Percentiles rank a stretch among this genome's conserved stretches.
Evolutionary conservation across 2,113 vertebrate species (phyloP).

Genomic region (Rhea pennata): DNA sequence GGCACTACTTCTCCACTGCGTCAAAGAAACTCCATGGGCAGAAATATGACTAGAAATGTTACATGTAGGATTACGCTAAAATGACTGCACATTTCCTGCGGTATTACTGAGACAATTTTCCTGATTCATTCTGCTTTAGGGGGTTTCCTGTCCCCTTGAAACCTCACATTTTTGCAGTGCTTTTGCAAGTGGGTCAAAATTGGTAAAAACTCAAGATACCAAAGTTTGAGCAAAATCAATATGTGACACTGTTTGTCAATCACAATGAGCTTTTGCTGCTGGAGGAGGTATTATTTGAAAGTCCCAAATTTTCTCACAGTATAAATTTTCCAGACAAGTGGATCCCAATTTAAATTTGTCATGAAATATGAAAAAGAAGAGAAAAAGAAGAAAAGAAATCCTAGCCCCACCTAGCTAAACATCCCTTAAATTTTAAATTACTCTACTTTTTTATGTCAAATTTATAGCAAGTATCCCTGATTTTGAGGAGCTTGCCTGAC

Average conservation of each 20-base stretch:
- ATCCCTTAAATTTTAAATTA: not conserved
- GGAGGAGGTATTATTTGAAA: not conserved
- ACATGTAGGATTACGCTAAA: not conserved
- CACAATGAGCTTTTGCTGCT: not conserved
- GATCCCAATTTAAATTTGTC: not conserved
- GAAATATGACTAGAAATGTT: not conserved
- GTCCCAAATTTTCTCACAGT: not conserved
- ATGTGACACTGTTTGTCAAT: not conserved
- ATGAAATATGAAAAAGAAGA: not conserved
- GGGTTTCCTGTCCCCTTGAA: not conserved
- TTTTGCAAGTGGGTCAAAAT: not conserved
- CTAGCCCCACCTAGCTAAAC: not conserved
- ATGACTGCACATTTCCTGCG: fast-evolving
- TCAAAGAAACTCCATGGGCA: not conserved
- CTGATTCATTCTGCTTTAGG: not conserved
- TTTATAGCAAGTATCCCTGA: not conserved
- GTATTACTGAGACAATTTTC: not conserved
- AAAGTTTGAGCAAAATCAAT: not conserved
- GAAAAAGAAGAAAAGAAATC: no score
- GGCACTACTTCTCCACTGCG: fast-evolving
- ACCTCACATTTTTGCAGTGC: not conserved
- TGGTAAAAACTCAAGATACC: not conserved
- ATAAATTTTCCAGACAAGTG: not conserved
- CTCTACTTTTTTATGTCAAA: not conserved
- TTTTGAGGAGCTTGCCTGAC: not conserved